Conservation (phyloP, 2,113 vertebrate genomes). For the Ailuropoda melanoleuca region DNA sequence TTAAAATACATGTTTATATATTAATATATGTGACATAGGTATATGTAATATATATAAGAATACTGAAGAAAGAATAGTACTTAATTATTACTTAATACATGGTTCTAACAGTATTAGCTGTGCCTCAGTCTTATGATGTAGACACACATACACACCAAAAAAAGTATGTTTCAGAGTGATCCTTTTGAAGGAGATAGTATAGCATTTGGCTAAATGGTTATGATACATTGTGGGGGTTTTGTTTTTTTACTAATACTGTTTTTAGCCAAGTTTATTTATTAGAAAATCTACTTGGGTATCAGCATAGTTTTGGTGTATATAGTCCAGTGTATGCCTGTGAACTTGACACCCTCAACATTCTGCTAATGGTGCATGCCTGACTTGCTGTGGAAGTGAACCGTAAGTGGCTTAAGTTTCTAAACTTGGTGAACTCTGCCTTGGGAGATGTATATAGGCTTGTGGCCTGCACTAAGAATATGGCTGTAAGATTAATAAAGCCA, state of each 20-base stretch:
- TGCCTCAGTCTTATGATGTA: neutral
- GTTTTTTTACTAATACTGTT: neutral
- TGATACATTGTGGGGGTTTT: neutral
- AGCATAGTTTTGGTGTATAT: neutral
- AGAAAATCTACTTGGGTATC: neutral
- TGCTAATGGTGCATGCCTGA: neutral
- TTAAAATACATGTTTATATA: neutral
- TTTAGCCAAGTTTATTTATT: conserved; percentile 27
- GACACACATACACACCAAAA: neutral
- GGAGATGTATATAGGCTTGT: neutral
- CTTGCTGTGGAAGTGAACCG: neutral
- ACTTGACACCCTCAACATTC: neutral
- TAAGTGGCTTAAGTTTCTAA: neutral
- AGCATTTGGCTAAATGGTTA: conserved; percentile 23
- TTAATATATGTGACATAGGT: neutral
- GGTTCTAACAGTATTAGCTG: neutral
- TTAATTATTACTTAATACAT: neutral
- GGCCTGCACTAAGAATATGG: neutral
- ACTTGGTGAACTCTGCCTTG: neutral
- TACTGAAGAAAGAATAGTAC: neutral
- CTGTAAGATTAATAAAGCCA: neutral
- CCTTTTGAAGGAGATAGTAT: neutral
- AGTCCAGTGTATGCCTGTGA: neutral
- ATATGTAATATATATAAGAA: neutral
- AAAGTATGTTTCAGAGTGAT: neutral